Conservation (phyloP, 2,797 vertebrate species). For the Echiichthys vipera region DNA sequence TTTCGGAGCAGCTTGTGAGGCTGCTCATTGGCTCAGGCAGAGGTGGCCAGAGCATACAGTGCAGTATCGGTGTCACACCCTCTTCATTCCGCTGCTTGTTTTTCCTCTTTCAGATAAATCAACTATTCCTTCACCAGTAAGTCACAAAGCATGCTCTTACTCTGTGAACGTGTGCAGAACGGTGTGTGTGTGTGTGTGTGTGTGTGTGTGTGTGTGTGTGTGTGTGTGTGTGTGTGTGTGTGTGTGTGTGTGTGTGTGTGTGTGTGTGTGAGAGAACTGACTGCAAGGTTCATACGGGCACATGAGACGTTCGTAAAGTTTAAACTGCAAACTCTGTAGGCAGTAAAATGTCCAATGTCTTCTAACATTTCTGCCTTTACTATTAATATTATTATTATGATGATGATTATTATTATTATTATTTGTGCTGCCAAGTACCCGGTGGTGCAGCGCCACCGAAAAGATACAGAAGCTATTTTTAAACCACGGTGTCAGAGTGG, state of each 20-base stretch:
- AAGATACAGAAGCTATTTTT: conserved; percentile 60
- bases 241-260: too few species aligned
- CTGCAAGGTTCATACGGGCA: not conserved
- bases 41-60: conserved; percentile 44
- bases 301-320: not conserved
- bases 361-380: not conserved
- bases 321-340: too few species aligned
- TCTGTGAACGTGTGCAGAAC: not conserved
- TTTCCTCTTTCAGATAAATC: not conserved
- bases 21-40: conserved; percentile 58
- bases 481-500: conserved; percentile 30
- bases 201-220: too few species aligned
- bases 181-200: too few species aligned
- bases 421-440: conserved; percentile 10
- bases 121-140: not conserved
- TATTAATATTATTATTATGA: conserved; percentile 18
- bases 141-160: not conserved
- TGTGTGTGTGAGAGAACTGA: too few species aligned
- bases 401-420: conserved; percentile 27
- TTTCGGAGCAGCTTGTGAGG: conserved; percentile 51
- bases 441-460: not conserved
- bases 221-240: too few species aligned
- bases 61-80: conserved; percentile 74
- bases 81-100: conserved; percentile 12
- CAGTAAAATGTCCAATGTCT: not conserved